phyloP scores from a whole-genome alignment of 2,797 vertebrate species.

The Nyctibius grandis region DNA sequence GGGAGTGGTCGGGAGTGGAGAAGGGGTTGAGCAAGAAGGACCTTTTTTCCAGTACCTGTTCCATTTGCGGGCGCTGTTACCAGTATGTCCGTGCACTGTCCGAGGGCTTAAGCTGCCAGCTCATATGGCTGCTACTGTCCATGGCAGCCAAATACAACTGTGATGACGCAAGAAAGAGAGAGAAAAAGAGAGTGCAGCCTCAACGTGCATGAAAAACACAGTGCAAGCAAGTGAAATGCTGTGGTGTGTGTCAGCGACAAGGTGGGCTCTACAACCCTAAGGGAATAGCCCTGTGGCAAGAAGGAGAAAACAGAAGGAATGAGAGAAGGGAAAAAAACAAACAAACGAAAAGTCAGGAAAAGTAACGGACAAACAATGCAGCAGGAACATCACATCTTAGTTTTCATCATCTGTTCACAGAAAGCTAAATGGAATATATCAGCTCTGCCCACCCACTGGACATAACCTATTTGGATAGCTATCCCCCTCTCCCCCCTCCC shows the following conservation, averaged over 20 bases:
- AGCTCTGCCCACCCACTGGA: neutral
- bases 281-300: conserved; percentile 54
- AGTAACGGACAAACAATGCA: conserved; percentile 64
- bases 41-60: conserved; percentile 91
- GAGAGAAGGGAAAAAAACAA: conserved; percentile 57
- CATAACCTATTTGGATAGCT: neutral
- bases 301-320: conserved; percentile 67
- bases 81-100: conserved; percentile 92
- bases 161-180: conserved; percentile 81
- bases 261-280: conserved; percentile 67
- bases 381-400: conserved; percentile 22
- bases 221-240: conserved; percentile 71
- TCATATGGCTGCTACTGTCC: conserved; percentile 91
- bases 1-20: conserved; percentile 58
- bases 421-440: neutral
- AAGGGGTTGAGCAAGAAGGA: conserved; percentile 66
- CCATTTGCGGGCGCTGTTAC: conserved; percentile 87
- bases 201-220: conserved; percentile 79
- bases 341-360: conserved; percentile 60
- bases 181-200: conserved; percentile 86
- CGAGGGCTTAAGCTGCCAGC: conserved; percentile 97
- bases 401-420: conserved; percentile 38
- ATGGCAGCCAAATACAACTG: conserved; percentile 96
- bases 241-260: conserved; percentile 58
- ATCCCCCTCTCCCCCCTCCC: neutral